A percentile compares a stretch with the other conserved stretches of the same genome.
Evolutionary conservation across 2,113 vertebrate species (phyloP).

Genomic region (Hippocampus abdominalis): DNA sequence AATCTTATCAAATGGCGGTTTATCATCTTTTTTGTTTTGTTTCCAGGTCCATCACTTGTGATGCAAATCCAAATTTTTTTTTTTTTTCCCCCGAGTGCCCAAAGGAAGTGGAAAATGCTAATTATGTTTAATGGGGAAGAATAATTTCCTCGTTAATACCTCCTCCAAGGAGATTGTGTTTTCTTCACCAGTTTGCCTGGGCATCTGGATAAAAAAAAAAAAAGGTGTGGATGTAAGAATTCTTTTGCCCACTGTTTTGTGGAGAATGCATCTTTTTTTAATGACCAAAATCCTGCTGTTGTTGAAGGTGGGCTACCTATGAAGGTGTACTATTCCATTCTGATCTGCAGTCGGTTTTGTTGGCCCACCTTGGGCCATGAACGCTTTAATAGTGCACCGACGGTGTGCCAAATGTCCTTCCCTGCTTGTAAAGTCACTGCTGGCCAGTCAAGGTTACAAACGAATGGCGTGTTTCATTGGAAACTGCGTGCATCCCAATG

Average conservation of each 20-base stretch:
- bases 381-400: conserved; percentile 8
- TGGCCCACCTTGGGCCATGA: background rate
- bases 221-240: background rate
- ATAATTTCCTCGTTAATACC: background rate
- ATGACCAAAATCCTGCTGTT: background rate
- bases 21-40: too few species aligned
- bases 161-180: background rate
- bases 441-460: conserved; percentile 8
- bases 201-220: background rate
- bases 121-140: background rate
- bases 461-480: conserved; percentile 25
- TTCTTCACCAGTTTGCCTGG: background rate
- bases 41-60: background rate
- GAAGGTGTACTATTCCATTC: background rate
- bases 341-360: conserved; percentile 1
- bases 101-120: background rate
- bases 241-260: background rate
- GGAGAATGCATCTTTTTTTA: conserved; percentile 2
- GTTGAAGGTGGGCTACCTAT: background rate
- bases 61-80: background rate
- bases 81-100: background rate
- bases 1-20: too few species aligned
- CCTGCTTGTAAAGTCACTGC: conserved; percentile 16
- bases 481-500: conserved; percentile 20
- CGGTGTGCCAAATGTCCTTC: conserved; percentile 17